Evolutionary conservation across 2,113 vertebrate genomes (phyloP).

Genomic region (Ammodytes dubius): DNA sequence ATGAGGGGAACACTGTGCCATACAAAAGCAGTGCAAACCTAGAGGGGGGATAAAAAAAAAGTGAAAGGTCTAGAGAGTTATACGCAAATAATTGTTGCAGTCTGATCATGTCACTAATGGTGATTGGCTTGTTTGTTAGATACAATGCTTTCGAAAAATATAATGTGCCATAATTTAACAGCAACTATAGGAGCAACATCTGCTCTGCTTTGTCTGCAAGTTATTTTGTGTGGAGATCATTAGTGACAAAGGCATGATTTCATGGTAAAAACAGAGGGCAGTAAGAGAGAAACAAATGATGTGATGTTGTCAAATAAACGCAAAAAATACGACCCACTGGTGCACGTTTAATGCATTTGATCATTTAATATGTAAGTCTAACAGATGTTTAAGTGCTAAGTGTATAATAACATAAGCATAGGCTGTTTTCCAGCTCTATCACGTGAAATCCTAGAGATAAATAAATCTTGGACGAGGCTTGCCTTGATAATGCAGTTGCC

Average conservation of each 20-base stretch:
- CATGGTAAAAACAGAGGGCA: conserved; percentile 14
- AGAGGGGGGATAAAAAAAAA: neutral
- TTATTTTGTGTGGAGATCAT: conserved; percentile 45
- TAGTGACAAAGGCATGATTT: conserved; percentile 34
- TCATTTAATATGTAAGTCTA: neutral
- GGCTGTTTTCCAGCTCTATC: neutral
- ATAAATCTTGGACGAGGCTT: conserved; percentile 2
- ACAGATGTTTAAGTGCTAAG: neutral
- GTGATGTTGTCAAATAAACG: neutral
- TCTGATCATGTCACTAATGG: conserved; percentile 23
- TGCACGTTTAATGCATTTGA: neutral
- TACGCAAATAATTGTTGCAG: conserved; percentile 9
- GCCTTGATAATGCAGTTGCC: conserved; percentile 13
- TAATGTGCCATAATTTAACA: conserved; percentile 40
- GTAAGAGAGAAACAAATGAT: conserved; percentile 3
- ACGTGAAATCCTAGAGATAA: conserved; percentile 31
- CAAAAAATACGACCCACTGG: neutral
- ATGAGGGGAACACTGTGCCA: conserved; percentile 12
- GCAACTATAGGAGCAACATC: conserved; percentile 34
- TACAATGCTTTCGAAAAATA: conserved; percentile 25
- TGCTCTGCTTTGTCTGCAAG: conserved; percentile 50
- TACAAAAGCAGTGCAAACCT: conserved; percentile 20
- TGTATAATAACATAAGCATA: neutral
- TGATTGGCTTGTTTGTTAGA: conserved; percentile 26
- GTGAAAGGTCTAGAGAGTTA: conserved; percentile 31